These are phyloP conservation scores for Branchellion lobata DNA, from an alignment of 2,888 invertebrate species.

Conservation along the genomic window DNA sequence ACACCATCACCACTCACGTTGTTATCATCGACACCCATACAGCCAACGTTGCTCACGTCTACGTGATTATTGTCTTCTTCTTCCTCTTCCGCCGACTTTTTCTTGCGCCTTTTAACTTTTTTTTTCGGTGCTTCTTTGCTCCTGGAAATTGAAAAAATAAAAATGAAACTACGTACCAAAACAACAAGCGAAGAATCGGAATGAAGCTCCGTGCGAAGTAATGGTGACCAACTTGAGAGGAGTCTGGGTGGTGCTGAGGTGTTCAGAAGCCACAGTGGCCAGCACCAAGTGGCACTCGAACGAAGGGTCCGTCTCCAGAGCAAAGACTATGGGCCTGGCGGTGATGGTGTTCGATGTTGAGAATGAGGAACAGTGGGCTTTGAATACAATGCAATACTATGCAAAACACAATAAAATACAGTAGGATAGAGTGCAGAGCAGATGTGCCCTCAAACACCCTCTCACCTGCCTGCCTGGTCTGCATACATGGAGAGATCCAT, in stretches of 20 bases:
- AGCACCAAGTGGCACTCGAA: conserved; percentile 80
- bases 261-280: conserved; percentile 70
- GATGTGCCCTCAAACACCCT: no score
- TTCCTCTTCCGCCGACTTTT: no score
- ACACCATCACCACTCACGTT: neutral
- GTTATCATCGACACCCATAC: neutral
- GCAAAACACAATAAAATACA: no score
- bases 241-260: neutral
- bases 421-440: no score
- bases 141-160: no score
- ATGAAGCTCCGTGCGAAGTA: no score
- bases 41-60: neutral
- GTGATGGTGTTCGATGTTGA: conserved; percentile 32
- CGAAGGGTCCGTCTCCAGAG: conserved; percentile 72
- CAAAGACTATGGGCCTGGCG: conserved; percentile 74
- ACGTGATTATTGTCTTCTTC: no score
- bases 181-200: no score
- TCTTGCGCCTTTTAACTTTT: no score
- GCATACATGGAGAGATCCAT: conserved; percentile 74
- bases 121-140: no score
- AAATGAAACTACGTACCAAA: no score
- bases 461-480: conserved; percentile 73
- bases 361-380: neutral
- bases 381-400: neutral
- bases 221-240: no score